These are phyloP conservation scores for Oncorhynchus kisutch DNA, from an alignment of 2,113 vertebrate species.

Conservation along the genomic window DNA sequence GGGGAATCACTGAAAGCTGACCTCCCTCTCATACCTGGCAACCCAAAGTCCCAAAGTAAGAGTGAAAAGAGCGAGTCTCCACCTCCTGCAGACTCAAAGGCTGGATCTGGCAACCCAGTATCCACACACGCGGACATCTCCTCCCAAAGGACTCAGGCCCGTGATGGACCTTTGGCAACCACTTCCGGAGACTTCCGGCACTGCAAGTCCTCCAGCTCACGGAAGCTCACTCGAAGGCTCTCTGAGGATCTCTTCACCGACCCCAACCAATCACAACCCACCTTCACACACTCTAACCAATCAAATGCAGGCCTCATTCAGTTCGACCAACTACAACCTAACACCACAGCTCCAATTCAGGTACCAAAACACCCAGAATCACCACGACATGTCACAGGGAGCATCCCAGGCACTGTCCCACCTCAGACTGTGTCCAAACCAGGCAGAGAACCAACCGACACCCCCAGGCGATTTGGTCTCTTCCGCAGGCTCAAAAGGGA, in stretches of 20 bases:
- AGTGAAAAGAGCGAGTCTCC: neutral
- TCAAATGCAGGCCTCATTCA: conserved; percentile 6
- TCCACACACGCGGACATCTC: neutral
- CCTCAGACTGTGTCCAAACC: neutral
- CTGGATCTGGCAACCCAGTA: neutral
- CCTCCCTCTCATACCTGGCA: neutral
- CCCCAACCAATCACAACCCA: conserved; percentile 32
- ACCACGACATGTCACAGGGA: neutral
- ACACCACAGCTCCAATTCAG: conserved; percentile 2
- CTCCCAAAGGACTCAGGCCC: neutral
- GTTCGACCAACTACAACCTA: neutral
- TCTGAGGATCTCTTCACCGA: conserved; percentile 69
- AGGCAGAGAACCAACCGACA: neutral
- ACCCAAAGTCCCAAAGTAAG: conserved; percentile 14
- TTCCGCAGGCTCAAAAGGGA: conserved; percentile 65
- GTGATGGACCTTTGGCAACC: conserved; percentile 1
- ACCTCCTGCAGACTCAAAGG: neutral
- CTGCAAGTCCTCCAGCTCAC: conserved; percentile 57
- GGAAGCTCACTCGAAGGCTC: conserved; percentile 56
- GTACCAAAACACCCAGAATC: neutral
- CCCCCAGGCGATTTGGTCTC: conserved; percentile 61
- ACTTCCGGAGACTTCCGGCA: conserved; percentile 59
- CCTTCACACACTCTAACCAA: neutral
- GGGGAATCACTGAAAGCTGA: neutral
- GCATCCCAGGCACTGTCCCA: neutral